phyloP scores from a whole-genome alignment of 2,797 vertebrate species.

The Brachyrhaphis roseni region DNA sequence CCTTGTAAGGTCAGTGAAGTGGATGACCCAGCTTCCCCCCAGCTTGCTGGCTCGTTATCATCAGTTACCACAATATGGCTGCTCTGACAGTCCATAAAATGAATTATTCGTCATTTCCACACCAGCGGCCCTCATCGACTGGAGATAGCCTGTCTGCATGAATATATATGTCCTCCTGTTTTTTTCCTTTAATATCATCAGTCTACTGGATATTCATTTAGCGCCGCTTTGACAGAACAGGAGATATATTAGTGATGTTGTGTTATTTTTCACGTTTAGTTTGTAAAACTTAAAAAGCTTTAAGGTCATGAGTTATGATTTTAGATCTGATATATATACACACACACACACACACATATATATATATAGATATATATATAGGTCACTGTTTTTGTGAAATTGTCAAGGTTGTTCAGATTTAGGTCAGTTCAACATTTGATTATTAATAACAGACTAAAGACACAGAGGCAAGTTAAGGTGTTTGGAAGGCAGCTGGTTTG shows the following conservation, averaged over 20 bases:
- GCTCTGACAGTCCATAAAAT: constrained; percentile 70
- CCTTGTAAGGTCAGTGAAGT: constrained; percentile 52
- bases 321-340: not conserved
- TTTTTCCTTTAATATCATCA: not conserved
- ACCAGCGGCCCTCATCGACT: constrained; percentile 34
- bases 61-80: constrained; percentile 71
- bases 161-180: constrained; percentile 5
- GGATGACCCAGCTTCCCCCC: constrained; percentile 58
- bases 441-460: not conserved
- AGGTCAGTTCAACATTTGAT: not conserved
- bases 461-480: not conserved
- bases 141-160: constrained; percentile 46
- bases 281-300: not conserved
- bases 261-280: not conserved
- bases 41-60: constrained; percentile 57
- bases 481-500: not conserved
- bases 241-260: not conserved
- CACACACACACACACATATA: no score
- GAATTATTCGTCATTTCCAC: constrained; percentile 74
- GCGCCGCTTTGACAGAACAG: not conserved
- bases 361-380: not conserved
- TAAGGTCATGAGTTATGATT: not conserved
- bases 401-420: not conserved
- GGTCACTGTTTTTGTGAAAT: not conserved
- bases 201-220: not conserved